Conservation (phyloP, 2,113 vertebrate species). For the Perca fluviatilis region DNA sequence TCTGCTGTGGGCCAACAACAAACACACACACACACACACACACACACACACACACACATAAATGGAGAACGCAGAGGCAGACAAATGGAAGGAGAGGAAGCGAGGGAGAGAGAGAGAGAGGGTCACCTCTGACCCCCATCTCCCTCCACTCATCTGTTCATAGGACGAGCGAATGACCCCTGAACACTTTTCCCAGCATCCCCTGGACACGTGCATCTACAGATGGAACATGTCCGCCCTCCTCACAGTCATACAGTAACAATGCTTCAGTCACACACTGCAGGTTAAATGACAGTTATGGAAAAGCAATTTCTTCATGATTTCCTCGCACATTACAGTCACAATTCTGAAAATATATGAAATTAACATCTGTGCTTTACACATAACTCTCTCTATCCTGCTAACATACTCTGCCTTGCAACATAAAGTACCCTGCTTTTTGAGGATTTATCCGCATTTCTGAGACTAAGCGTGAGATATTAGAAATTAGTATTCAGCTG, state of each 20-base stretch:
- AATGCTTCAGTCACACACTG: conserved; percentile 51
- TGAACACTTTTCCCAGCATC: conserved; percentile 74
- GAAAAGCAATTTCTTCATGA: background rate
- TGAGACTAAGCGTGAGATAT: conserved; percentile 55
- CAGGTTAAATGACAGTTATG: conserved; percentile 30
- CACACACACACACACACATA: conserved; percentile 46
- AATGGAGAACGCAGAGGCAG: conserved; percentile 54
- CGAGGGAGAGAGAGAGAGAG: conserved; percentile 54
- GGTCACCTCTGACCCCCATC: conserved; percentile 75
- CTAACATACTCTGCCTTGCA: conserved; percentile 8
- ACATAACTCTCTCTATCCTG: background rate
- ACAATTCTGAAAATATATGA: conserved; percentile 23
- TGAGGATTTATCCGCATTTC: conserved; percentile 44
- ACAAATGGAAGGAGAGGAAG: conserved; percentile 67
- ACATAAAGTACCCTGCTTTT: conserved; percentile 34
- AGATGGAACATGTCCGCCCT: conserved; percentile 73
- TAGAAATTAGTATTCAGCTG: conserved; percentile 68
- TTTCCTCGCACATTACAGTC: background rate
- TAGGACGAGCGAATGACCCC: conserved; percentile 75
- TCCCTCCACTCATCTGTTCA: conserved; percentile 80
- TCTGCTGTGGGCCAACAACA: conserved; percentile 83
- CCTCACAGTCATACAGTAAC: conserved; percentile 58
- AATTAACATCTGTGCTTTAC: conserved; percentile 25
- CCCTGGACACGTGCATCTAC: conserved; percentile 64
- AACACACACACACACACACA: conserved; percentile 53